phyloP scores from a whole-genome alignment of 2,797 vertebrate species.

The Eulemur mongoz region DNA sequence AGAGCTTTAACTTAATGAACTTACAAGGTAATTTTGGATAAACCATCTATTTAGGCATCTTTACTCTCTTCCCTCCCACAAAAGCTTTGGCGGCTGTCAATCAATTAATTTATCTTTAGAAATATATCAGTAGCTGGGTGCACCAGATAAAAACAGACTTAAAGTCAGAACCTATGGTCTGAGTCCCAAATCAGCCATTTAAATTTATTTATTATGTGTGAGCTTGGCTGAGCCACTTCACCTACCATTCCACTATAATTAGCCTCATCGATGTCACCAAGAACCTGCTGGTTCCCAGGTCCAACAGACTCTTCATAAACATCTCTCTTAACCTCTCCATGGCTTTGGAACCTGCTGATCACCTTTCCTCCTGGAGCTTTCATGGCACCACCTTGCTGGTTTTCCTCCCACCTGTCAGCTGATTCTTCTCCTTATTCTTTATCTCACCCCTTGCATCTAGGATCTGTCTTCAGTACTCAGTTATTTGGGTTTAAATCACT shows the following conservation, averaged over 20 bases:
- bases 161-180: not conserved
- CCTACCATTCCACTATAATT: not conserved
- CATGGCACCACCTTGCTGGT: not conserved
- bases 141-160: not conserved
- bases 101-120: constrained; percentile 21
- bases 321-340: not conserved
- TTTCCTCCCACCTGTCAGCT: not conserved
- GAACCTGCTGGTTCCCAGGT: not conserved
- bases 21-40: not conserved
- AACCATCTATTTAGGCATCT: not conserved
- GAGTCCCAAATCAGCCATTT: not conserved
- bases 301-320: not conserved
- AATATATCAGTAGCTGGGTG: not conserved
- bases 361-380: not conserved
- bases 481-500: not conserved
- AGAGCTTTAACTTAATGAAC: not conserved
- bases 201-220: not conserved
- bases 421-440: not conserved
- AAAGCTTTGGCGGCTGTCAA: not conserved
- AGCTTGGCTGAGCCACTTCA: not conserved
- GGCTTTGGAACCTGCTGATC: not conserved
- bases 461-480: not conserved
- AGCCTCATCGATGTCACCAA: not conserved
- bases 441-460: not conserved
- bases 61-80: not conserved